A percentile compares a stretch with the other conserved stretches of the same genome.
phyloP scores from a whole-genome alignment of 2,888 invertebrate genomes.

The Cataglyphis rosenhaueri region DNA sequence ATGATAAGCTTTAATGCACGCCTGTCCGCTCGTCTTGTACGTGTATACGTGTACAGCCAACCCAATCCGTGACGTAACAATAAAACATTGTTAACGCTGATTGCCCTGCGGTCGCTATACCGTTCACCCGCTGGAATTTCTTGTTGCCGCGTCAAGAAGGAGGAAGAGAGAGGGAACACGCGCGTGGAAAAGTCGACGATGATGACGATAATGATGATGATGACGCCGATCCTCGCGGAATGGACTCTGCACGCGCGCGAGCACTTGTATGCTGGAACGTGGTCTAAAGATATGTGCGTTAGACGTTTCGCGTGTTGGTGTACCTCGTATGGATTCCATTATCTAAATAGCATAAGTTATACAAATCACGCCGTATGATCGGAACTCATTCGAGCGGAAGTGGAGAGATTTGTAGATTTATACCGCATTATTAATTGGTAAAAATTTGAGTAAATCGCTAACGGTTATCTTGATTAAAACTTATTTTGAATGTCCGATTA shows the following conservation, averaged over 20 bases:
- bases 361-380: constrained; percentile 23
- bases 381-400: constrained; percentile 14
- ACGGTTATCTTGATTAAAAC: background rate
- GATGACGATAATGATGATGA: constrained; percentile 74
- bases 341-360: constrained; percentile 39
- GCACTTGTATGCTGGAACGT: constrained; percentile 49
- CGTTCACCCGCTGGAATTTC: constrained; percentile 80
- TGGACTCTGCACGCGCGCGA: constrained; percentile 63
- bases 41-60: constrained; percentile 65
- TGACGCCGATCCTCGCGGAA: constrained; percentile 66
- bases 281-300: constrained; percentile 40
- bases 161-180: background rate
- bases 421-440: background rate
- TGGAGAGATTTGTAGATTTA: constrained; percentile 18
- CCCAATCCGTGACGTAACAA: constrained; percentile 83
- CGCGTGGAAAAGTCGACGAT: constrained; percentile 66
- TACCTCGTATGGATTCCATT: constrained; percentile 39
- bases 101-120: constrained; percentile 81
- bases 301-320: constrained; percentile 27
- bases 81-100: constrained; percentile 85
- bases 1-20: constrained; percentile 84
- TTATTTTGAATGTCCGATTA: background rate
- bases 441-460: constrained; percentile 16
- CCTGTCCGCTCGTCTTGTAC: constrained; percentile 78
- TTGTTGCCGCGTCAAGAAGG: constrained; percentile 56